Evolutionary conservation across 2,113 vertebrate species (phyloP), one percentile per base, ranked within the genome.

Genomic region (Gambusia affinis): DNA sequence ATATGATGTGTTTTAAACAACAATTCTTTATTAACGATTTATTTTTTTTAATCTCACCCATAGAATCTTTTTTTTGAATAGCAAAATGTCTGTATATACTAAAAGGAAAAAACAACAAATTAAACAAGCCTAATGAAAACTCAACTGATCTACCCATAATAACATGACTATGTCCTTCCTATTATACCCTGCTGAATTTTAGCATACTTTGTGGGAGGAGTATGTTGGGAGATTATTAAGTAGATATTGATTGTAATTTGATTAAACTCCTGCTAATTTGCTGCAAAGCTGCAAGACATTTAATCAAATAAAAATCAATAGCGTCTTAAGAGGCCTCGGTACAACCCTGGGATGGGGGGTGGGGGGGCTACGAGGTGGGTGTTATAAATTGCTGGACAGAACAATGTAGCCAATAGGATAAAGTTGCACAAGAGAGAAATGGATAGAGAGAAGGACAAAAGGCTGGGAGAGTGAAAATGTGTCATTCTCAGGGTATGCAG

Each of bases 241-340:
- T 92, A 93, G 93, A 76, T 94, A 95, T 95, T 64, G 94, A 94
- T 94, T 94, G 88, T 90, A 88, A 93, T 95, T 94, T 94, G 93
- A 95, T 95, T 94, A 95, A 94, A 94, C 91, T 93, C 92, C 80
- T 92, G 92, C 94, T 95, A 95, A 95, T 95, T 95, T 95, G 94
- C 91, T 91, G 91, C 91, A 93, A 95, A 95, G 88, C 90, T 91
- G 93, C 90, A 57, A 89, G 93, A 95, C 91, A 76, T 95, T 95
- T 94, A 95, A 95, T 95, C 94, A 95, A 94, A 94, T 93, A 87
- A 94, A 94, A 95, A 95, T 95, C 94, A 91, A 95, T 95, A 91
- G 81, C 76, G 67, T 91, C 92, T 94, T 94, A 94, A 94, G 92
- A 93, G 89, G 87, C 89, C 87, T 88, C 88, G 85, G 81, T 92